These are phyloP conservation scores for Epinephelus malabaricus DNA, from an alignment of 2,797 vertebrate species.

Conservation along the genomic window DNA sequence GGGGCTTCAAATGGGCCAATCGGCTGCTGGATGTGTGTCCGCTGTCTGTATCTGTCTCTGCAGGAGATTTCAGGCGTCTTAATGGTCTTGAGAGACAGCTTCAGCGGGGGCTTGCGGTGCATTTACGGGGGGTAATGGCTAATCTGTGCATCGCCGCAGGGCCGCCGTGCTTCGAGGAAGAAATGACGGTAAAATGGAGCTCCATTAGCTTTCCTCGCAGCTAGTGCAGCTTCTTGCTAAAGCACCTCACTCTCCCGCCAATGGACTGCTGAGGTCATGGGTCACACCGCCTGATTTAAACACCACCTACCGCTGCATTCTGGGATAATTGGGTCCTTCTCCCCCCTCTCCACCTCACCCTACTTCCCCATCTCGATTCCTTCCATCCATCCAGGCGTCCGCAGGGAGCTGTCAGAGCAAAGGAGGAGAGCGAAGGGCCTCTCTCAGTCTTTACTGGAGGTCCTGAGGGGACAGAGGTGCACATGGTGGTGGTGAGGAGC, in stretches of 20 bases:
- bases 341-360: not conserved
- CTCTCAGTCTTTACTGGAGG: slow-evolving; percentile 56
- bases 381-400: slow-evolving; percentile 53
- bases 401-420: slow-evolving; percentile 56
- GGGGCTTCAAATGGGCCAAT: slow-evolving; percentile 34
- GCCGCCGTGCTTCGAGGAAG: not conserved
- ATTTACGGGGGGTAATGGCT: slow-evolving; percentile 45
- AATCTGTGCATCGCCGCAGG: slow-evolving; percentile 40
- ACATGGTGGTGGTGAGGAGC: slow-evolving; percentile 42
- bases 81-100: slow-evolving; percentile 55
- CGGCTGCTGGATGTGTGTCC: slow-evolving; percentile 24
- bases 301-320: slow-evolving; percentile 56
- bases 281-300: slow-evolving; percentile 62
- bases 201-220: slow-evolving; percentile 37
- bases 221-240: not conserved
- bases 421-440: slow-evolving; percentile 50
- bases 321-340: slow-evolving; percentile 68
- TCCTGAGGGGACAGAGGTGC: slow-evolving; percentile 50
- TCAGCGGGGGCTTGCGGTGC: slow-evolving; percentile 23
- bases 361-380: slow-evolving; percentile 17
- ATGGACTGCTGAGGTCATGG: slow-evolving; percentile 53
- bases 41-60: slow-evolving; percentile 20
- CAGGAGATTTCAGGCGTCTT: slow-evolving; percentile 43
- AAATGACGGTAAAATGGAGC: slow-evolving; percentile 37
- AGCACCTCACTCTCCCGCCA: slow-evolving; percentile 32